Conservation (phyloP, 2,888 invertebrate species). For the Cerastis rubricosa region DNA sequence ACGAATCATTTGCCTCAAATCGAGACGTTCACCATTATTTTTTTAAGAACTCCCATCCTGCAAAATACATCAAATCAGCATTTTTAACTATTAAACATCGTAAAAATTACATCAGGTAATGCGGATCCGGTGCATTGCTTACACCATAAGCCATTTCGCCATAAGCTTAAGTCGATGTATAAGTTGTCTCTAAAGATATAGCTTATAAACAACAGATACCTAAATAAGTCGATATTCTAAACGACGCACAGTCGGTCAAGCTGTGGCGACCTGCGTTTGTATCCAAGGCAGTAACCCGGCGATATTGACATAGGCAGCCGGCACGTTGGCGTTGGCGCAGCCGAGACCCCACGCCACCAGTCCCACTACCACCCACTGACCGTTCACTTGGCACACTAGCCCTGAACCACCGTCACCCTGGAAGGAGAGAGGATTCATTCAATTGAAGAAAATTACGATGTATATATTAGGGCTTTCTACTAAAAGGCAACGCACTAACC, state of each 20-base stretch:
- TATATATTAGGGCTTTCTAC: no score
- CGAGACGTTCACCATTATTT: neutral
- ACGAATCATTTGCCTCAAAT: neutral
- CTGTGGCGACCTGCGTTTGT: conserved; percentile 86
- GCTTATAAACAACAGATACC: conserved; percentile 27
- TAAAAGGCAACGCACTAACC: no score
- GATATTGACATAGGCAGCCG: conserved; percentile 95
- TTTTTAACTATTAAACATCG: neutral
- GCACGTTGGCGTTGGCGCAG: conserved; percentile 93
- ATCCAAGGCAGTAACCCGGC: conserved; percentile 93
- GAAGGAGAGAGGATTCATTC: conserved; percentile 2
- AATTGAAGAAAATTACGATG: neutral
- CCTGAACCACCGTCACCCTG: conserved; percentile 95
- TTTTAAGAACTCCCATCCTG: neutral
- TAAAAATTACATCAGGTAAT: no score
- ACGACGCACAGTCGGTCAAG: conserved; percentile 68
- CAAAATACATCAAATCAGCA: neutral
- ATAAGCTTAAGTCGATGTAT: conserved; percentile 31
- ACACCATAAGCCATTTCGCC: no score
- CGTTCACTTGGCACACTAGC: conserved; percentile 91
- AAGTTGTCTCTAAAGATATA: conserved; percentile 14
- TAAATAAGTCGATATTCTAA: conserved; percentile 4
- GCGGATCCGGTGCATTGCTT: neutral
- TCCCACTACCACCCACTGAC: conserved; percentile 92
- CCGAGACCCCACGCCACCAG: conserved; percentile 94